Base-by-base conservation (phyloP, 2,797 vertebrate species). In the Rachycentron canadum region DNA sequence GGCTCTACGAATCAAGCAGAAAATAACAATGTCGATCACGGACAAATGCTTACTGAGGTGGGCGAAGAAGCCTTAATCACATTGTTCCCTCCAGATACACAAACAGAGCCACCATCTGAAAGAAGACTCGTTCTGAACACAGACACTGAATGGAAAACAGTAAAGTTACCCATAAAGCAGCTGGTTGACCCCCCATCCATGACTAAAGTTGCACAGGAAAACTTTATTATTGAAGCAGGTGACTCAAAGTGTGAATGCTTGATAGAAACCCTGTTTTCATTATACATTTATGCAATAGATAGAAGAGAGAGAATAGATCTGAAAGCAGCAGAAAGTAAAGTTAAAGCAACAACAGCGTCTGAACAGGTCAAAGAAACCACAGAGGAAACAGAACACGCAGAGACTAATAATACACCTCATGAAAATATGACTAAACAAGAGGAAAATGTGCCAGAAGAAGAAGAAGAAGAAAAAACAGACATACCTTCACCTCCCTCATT, bases 31-130 rank as follows among this genome's bases (percentile, higher is more conserved):
- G 67, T 25, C 8, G 53, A 56, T 43, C 28, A 21, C 58, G 74
- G 80, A 73, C 72, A 70, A 19, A 32, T 17, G 63, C 23, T 61
- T 1, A 45, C n/a, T 34, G 61, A 77, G 66, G 71, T 8, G 72
- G 50, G 17, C 78, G 55, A 73, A 26, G 67, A 69, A 9, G 49
- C 58, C 34, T 72, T 70, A 8, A 67, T 76, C 21, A 14, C 26
- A 26, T 25, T 65, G 9, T 57, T 82, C 23, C 76, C 73, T 21
- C 32, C 64, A 82, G 66, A 69, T 16, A 3, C 32, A 25, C 53
- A 61, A 34, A 78, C 7, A 10, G 36, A 71, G 58, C 36, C 10
- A 26, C 28, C 74, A 69, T 74, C 58, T 14, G 55, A 49, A 36
- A 43, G 26, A 38, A 52, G 72, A 66, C 11, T 19, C 7, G 7